Conservation (phyloP, 2,113 vertebrate genomes). For the Verasper variegatus region DNA sequence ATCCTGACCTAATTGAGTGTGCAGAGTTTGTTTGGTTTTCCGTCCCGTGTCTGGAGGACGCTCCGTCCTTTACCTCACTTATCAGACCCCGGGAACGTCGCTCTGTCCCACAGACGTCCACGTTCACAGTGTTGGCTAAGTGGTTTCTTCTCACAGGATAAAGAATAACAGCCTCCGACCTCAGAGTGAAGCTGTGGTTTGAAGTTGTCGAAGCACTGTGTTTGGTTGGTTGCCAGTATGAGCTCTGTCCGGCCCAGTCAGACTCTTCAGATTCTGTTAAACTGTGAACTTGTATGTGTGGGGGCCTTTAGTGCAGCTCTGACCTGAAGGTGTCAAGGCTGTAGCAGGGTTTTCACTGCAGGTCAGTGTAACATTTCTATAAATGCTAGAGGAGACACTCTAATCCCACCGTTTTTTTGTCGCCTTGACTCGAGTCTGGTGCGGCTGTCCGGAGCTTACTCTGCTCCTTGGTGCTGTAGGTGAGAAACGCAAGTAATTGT, state of each 20-base stretch:
- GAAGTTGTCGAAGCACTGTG: not conserved
- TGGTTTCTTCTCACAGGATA: not conserved
- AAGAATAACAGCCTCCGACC: not conserved
- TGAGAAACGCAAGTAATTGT: constrained; percentile 64
- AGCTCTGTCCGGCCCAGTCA: not conserved
- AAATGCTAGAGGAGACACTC: constrained; percentile 40
- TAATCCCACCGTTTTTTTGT: constrained; percentile 38
- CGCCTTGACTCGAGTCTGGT: constrained; percentile 1
- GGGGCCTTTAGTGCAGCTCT: not conserved
- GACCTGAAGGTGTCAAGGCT: not conserved
- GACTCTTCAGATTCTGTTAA: not conserved
- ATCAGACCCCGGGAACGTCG: not conserved
- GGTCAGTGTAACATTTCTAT: constrained; percentile 36
- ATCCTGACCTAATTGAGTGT: constrained; percentile 72
- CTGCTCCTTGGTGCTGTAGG: constrained; percentile 35
- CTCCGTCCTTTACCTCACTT: constrained; percentile 44
- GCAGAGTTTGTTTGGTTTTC: constrained; percentile 70
- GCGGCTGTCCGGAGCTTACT: constrained; percentile 30
- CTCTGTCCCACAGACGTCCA: not conserved
- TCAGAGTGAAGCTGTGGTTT: not conserved
- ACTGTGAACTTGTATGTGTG: not conserved
- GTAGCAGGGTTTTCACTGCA: constrained; percentile 16
- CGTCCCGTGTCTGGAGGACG: constrained; percentile 61
- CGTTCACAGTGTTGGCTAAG: not conserved
- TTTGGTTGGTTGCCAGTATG: not conserved